Evolutionary conservation across 2,888 invertebrate species (phyloP), one percentile per base, ranked within the genome.

Genomic region (Oxyscelio sp.): DNA sequence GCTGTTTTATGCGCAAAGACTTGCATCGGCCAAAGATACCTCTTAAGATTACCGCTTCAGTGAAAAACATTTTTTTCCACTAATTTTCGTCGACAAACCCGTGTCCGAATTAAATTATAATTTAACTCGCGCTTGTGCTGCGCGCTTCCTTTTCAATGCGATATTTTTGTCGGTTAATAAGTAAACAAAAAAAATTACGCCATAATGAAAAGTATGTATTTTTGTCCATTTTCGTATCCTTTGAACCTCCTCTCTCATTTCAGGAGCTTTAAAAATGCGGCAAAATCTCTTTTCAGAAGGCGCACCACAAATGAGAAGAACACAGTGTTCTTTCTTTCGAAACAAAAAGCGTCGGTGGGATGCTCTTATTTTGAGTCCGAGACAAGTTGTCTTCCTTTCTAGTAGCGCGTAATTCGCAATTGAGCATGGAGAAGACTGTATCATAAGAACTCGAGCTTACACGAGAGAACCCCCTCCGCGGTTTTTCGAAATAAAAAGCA

Each of bases 401-500:
- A 43, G 43, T 54, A 22, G 71, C 65, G 82, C 63, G 68, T 79
- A 79, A 83, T 84, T 80, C 80, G 83, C 87, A 87, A 85, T 84
- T 85, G 87, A 85, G 78, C 83, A 77, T 63, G 70, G 81, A 83
- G 74, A 70, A 81, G 77, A 79, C 85, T 68, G 63, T 81, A 82
- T 84, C 71, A 77, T 58, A 66, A 85, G 81, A 74, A 83, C 86
- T 87, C 74, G 83, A 82, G 87, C 71, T 88, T 88, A 86, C 83
- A 83, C 87, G 89, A 90, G 90, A 77, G 81, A 24, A 45, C 63
- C 54, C 61, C 48, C 63, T 17, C 56, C 52, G 88, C 80, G 61
- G 68, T 48, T 58, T 34, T 85, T 80, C 77, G 43, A 66, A 85
- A 87, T 81, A 86, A 89, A 88, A 90, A 90, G 85, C 86, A 86